Base-by-base conservation (phyloP, 2,888 invertebrate genomes). In the Hypomecis atomaria region DNA sequence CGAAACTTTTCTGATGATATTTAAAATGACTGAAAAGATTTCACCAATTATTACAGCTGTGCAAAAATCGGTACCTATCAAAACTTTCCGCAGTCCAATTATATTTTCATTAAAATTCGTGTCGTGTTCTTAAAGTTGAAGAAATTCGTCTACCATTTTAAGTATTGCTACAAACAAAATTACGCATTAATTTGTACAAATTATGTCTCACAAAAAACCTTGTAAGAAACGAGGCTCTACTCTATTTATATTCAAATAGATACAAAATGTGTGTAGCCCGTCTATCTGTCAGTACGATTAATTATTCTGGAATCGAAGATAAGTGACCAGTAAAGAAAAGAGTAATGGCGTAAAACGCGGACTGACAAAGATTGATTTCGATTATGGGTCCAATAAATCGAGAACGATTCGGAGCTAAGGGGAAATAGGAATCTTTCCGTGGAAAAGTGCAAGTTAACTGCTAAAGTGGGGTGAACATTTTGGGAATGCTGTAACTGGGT, bases 221-320 rank as follows among this genome's bases (percentile, higher is more conserved):
- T 45, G n/a, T 11, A 53, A 43, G 33, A 54, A 58, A 37, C 8
- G 54, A 49, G 23, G 43, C 44, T 44, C 44, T 36, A 43, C 36
- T 36, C 36, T 13, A 44, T 55, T 44, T 49, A 42, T 43, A 50
- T 44, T 44, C 59, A 50, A 43, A 59, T 62, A 54, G 50, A 67
- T 64, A 62, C 47, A 37, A 60, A 42, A 56, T 63, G 57, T 55
- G 67, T 64, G 60, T 47, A 64, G 38, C 56, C 49, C 58, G 62
- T 59, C 56, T 58, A 69, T 69, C 53, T 64, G 59, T 43, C 55
- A 59, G 64, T 58, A 66, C 65, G 60, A 71, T 71, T 72, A 72
- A 71, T 72, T 72, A 71, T 72, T 72, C 65, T 65, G 65, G 72
- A 68, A 68, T 69, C 62, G 69, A 72, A 72, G 71, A 72, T 72